phyloP scores from a whole-genome alignment of 2,797 vertebrate genomes.

The Macrochelys suwanniensis region DNA sequence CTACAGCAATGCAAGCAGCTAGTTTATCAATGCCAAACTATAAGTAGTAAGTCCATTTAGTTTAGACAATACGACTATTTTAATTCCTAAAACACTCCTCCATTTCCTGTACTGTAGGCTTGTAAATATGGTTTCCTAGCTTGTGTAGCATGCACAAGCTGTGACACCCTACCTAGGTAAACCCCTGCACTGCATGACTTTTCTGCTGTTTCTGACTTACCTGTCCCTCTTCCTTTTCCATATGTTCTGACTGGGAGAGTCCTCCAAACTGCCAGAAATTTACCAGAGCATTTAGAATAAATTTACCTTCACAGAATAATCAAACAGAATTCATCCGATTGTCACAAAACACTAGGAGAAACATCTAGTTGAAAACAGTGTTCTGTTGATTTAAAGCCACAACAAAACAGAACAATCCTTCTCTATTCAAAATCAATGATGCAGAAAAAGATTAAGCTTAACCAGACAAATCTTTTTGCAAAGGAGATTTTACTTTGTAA shows the following conservation, averaged over 20 bases:
- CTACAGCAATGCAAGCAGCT: background rate
- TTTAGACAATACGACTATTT: background rate
- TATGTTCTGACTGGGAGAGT: slow-evolving; percentile 79
- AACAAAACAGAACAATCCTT: slow-evolving; percentile 82
- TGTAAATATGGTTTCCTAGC: background rate
- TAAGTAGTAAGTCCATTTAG: background rate
- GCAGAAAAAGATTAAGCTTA: slow-evolving; percentile 86
- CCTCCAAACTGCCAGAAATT: slow-evolving; percentile 80
- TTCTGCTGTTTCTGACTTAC: slow-evolving; percentile 74
- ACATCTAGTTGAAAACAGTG: slow-evolving; percentile 74
- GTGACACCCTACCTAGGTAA: background rate
- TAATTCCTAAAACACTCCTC: background rate
- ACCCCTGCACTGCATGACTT: background rate
- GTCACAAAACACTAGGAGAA: slow-evolving; percentile 75
- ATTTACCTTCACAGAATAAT: slow-evolving; percentile 49
- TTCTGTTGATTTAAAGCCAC: slow-evolving; percentile 76
- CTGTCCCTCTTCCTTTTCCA: slow-evolving; percentile 75
- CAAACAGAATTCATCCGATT: slow-evolving; percentile 36
- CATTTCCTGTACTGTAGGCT: background rate
- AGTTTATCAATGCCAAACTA: background rate
- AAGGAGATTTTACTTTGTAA: slow-evolving; percentile 83
- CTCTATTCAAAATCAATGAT: slow-evolving; percentile 83
- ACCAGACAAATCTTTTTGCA: slow-evolving; percentile 83
- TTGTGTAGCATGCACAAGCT: background rate
- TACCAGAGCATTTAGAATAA: slow-evolving; percentile 75